Conservation (phyloP, 2,113 vertebrate genomes). For the Phyllostomus discolor region DNA sequence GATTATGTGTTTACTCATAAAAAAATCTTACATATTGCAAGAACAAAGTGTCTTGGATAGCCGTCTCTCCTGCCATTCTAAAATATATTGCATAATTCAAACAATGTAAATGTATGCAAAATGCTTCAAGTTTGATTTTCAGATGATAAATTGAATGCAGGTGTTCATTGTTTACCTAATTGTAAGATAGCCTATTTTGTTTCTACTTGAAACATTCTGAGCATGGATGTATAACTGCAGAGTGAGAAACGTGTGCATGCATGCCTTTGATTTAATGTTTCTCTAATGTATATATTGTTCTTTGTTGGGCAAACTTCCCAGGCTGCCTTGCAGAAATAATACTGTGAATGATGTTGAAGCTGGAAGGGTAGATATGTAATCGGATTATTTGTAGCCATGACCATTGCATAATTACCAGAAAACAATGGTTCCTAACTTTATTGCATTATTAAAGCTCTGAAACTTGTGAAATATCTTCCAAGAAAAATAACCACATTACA, state of each 20-base stretch:
- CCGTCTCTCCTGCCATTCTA: constrained; percentile 50
- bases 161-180: constrained; percentile 72
- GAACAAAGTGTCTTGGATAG: constrained; percentile 57
- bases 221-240: background rate
- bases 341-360: constrained; percentile 30
- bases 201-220: constrained; percentile 66
- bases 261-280: constrained; percentile 55
- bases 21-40: constrained; percentile 44
- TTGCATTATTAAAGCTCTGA: background rate
- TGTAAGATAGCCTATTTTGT: constrained; percentile 64
- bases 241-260: constrained; percentile 58
- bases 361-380: constrained; percentile 42
- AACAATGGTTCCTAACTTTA: constrained; percentile 19
- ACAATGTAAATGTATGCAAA: constrained; percentile 66
- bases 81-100: constrained; percentile 57
- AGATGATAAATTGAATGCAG: constrained; percentile 70
- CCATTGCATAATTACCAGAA: constrained; percentile 41
- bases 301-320: constrained; percentile 60
- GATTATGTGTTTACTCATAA: constrained; percentile 45
- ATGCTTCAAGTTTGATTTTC: constrained; percentile 58
- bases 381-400: constrained; percentile 40
- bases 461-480: constrained; percentile 21
- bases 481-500: constrained; percentile 42
- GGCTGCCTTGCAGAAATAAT: constrained; percentile 31
- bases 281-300: constrained; percentile 56